Evolutionary conservation across 92 coral and sea anemone genomes (phyloP).

Genomic region (Zoanthus solanderi): DNA sequence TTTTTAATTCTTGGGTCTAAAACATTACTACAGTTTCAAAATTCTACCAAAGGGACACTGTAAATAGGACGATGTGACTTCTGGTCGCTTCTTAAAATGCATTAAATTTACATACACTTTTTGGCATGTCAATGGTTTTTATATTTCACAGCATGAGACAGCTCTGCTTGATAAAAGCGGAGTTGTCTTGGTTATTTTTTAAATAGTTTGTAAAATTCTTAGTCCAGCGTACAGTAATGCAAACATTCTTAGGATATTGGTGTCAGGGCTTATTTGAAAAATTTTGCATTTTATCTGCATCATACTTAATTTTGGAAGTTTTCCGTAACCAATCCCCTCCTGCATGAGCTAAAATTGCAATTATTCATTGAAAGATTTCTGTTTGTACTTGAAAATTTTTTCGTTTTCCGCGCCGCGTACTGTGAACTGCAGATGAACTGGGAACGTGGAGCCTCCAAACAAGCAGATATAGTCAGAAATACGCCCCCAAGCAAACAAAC

Average conservation of each 20-base stretch:
- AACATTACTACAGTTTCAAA: neutral
- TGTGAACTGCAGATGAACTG: neutral
- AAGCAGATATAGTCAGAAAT: neutral
- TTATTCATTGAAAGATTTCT: neutral
- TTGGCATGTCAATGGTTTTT: constrained; percentile 31
- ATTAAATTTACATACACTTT: constrained; percentile 34
- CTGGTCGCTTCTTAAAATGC: constrained; percentile 37
- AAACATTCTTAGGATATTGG: neutral
- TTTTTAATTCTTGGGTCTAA: neutral
- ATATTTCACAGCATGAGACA: constrained; percentile 37
- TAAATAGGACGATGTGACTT: constrained; percentile 31
- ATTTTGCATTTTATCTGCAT: neutral
- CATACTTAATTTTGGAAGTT: neutral
- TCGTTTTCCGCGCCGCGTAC: neutral
- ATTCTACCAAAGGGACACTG: neutral
- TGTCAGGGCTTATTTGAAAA: neutral
- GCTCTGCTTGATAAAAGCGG: neutral
- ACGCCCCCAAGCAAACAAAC: neutral
- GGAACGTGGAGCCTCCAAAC: too few relatives aligned
- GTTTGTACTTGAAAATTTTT: constrained; percentile 10
- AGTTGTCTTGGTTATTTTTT: neutral
- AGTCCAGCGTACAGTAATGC: neutral
- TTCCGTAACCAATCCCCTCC: neutral
- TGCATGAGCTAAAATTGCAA: neutral
- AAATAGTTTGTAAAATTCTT: neutral